phyloP scores from a whole-genome alignment of 1,140 invertebrate genomes.

The Pantala flavescens region DNA sequence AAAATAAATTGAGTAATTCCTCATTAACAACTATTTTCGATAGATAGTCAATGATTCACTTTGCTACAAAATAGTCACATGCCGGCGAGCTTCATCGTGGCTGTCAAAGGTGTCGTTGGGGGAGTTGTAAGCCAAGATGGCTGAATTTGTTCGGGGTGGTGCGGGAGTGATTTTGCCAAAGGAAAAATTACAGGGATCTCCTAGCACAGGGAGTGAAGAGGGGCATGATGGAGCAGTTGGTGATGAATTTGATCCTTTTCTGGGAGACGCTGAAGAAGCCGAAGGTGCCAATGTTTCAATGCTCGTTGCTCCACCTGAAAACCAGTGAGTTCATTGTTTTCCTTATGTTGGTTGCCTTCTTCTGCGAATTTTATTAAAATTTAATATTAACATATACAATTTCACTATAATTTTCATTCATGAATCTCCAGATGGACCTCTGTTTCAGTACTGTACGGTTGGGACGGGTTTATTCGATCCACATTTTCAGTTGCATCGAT shows the following conservation, averaged over 20 bases:
- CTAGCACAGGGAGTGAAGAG: constrained; percentile 74
- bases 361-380: neutral
- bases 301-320: constrained; percentile 45
- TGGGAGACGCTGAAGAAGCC: constrained; percentile 56
- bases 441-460: too few species aligned
- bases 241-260: constrained; percentile 62
- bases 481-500: too few species aligned
- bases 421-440: neutral
- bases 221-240: constrained; percentile 46
- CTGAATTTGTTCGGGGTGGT: constrained; percentile 45
- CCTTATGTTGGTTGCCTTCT: neutral
- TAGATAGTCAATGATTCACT: too few species aligned
- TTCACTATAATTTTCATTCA: constrained; percentile 9
- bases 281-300: constrained; percentile 55
- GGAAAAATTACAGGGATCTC: constrained; percentile 52
- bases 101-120: constrained; percentile 4
- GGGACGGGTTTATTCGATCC: too few species aligned
- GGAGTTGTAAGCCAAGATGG: constrained; percentile 32
- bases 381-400: neutral
- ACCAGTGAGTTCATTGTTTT: constrained; percentile 38
- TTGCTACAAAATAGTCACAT: neutral
- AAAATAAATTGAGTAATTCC: too few species aligned
- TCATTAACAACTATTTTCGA: too few species aligned
- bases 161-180: constrained; percentile 39
- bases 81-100: constrained; percentile 1